Evolutionary conservation across 2,113 vertebrate species (phyloP), one percentile per base, ranked within the genome.

Genomic region (Tragelaphus buxtoni): DNA sequence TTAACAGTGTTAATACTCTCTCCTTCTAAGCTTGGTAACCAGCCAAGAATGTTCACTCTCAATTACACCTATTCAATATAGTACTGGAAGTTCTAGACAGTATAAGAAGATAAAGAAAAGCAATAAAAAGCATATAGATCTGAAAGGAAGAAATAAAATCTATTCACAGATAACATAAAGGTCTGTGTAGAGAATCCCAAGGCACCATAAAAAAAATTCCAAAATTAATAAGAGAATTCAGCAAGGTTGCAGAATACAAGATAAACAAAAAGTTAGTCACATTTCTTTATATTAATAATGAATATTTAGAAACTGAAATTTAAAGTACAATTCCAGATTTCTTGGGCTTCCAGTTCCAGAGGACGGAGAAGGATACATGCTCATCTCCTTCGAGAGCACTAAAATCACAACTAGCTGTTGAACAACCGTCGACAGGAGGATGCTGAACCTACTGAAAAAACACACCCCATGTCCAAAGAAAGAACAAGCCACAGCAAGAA

Each of bases 131-230:
- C 47, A 45, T 79, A 80, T 24, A 55, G 47, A 79, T n/a, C 28
- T 87, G 83, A 93, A 32, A 93, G 22, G 20, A 80, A 88, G 45
- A 65, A 63, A n/a, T 60, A 80, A 93, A 79, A 87, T 8, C 28
- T 88, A 65, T 35, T 53, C 45, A 17, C 49, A 80, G 35, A 47
- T 69, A 61, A 45, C 84, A 88, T n/a, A 65, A 47, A 47, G 28
- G 9, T 53, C 32, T 53, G 22, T 77, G 45, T 80, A 86, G 53
- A 94, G 81, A 80, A 80, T 56, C 35, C 16, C 60, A 56, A 94
- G 74, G 35, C 45, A 35, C 5, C 55, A 42, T 53, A 93, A 26
- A 49, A 86, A 53, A 56, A 47, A 35, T 35, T 63, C 28, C 79
- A 49, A 47, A 91, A 83, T 51, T 49, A 58, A 16, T 72, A 28